These are phyloP conservation scores for Phenacoccus solenopsis DNA, from an alignment of 1,140 invertebrate genomes.

Conservation along the genomic window DNA sequence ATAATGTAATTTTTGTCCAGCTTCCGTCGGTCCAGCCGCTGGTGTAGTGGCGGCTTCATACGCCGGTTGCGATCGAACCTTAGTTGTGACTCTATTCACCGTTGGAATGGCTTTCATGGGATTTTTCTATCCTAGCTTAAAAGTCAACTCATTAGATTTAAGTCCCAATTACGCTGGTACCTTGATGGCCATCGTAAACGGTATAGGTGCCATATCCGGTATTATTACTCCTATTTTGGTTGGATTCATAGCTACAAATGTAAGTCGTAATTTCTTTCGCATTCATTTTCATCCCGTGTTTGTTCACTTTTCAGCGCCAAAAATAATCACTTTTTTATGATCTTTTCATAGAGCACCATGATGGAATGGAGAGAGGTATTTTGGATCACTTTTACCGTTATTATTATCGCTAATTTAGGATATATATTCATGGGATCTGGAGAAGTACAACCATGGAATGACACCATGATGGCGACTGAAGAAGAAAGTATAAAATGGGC, in stretches of 20 bases:
- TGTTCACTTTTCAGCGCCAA: neutral
- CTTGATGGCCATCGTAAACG: conserved; percentile 72
- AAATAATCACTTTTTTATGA: neutral
- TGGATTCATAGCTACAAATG: conserved; percentile 57
- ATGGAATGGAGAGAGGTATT: conserved; percentile 69
- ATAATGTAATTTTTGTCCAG: too few species aligned
- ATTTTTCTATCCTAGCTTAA: conserved; percentile 60
- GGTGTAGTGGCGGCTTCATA: conserved; percentile 69
- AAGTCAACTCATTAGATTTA: conserved; percentile 69
- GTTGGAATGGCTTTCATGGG: conserved; percentile 62
- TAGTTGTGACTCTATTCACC: conserved; percentile 52
- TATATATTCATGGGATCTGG: conserved; percentile 58
- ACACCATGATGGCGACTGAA: conserved; percentile 23
- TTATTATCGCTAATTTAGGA: conserved; percentile 54
- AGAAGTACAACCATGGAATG: conserved; percentile 58
- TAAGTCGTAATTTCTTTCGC: conserved; percentile 34
- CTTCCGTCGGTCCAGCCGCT: conserved; percentile 55
- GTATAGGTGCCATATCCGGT: conserved; percentile 65
- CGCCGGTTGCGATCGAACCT: conserved; percentile 52
- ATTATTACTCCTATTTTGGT: conserved; percentile 66
- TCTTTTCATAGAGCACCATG: conserved; percentile 48
- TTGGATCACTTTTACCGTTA: conserved; percentile 62
- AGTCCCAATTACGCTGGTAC: conserved; percentile 69
- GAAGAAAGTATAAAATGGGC: neutral
- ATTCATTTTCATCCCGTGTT: neutral